phyloP scores from a whole-genome alignment of 92 coral and sea anemone species.

The Blastomussa wellsi region DNA sequence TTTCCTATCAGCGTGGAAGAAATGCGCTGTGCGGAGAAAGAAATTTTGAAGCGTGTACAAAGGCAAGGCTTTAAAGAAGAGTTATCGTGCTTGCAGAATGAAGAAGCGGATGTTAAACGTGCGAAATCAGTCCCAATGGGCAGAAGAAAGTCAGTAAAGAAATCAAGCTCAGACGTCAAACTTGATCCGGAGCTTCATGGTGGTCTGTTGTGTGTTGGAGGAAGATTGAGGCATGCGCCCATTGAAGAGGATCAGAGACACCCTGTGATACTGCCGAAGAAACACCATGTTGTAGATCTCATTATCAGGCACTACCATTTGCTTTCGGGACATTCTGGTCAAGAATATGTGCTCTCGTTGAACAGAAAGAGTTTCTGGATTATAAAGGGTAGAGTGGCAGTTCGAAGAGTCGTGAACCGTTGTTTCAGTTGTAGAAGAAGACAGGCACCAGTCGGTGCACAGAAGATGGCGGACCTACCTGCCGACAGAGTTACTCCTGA shows the following conservation, averaged over 20 bases:
- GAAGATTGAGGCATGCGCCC: not conserved
- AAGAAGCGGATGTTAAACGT: not conserved
- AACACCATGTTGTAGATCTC: not conserved
- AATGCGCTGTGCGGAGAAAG: too few relatives aligned
- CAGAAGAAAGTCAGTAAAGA: not conserved
- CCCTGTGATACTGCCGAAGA: not conserved
- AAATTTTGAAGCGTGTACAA: too few relatives aligned
- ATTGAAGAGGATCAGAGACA: not conserved
- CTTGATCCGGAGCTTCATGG: not conserved
- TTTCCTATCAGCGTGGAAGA: too few relatives aligned
- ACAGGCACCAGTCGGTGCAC: too few relatives aligned
- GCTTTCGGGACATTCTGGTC: not conserved
- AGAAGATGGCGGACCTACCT: too few relatives aligned
- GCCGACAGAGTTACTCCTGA: too few relatives aligned
- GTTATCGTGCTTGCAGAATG: not conserved
- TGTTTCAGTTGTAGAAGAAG: not conserved
- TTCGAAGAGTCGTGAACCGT: too few relatives aligned
- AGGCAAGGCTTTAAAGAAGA: too few relatives aligned
- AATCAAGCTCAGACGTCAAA: constrained; percentile 1
- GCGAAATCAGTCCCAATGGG: not conserved
- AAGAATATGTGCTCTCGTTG: too few relatives aligned
- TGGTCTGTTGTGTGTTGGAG: constrained; percentile 7
- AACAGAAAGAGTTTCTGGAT: too few relatives aligned
- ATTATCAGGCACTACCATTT: not conserved
- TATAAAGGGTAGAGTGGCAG: too few relatives aligned